Percentiles rank a stretch among this genome's conserved stretches.
Evolutionary conservation across 2,797 vertebrate species (phyloP).

Genomic region (Todus mexicanus): DNA sequence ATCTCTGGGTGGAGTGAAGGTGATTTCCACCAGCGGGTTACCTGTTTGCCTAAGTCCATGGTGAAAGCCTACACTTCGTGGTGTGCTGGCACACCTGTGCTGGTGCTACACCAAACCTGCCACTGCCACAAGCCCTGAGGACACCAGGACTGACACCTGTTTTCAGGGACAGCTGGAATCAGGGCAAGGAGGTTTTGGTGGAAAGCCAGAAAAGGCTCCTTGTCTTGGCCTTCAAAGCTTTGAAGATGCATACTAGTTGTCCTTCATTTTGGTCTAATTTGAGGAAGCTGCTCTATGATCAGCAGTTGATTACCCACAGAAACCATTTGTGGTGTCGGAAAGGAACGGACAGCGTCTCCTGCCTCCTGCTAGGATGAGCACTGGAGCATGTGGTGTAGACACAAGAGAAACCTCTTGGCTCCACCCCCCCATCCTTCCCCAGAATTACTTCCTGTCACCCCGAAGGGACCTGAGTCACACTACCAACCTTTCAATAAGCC

Average conservation of each 20-base stretch:
- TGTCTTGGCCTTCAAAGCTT: not conserved
- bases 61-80: not conserved
- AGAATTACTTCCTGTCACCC: not conserved
- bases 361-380: not conserved
- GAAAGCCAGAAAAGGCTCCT: not conserved
- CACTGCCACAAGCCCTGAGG: not conserved
- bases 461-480: not conserved
- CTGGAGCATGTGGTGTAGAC: accelerated
- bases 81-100: accelerated
- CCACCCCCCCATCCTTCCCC: not conserved
- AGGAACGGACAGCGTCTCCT: not conserved
- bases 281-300: not conserved
- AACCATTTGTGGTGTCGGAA: not conserved
- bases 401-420: accelerated
- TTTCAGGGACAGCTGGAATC: not conserved
- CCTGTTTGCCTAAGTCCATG: accelerated
- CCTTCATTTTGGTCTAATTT: not conserved
- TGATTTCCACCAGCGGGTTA: not conserved
- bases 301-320: not conserved
- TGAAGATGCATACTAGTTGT: not conserved
- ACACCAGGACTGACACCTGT: not conserved
- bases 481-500: not conserved
- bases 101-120: accelerated
- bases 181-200: not conserved
- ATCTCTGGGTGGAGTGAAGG: not conserved